Conservation (phyloP, 2,888 invertebrate genomes). For the Nymphalis polychloros region DNA sequence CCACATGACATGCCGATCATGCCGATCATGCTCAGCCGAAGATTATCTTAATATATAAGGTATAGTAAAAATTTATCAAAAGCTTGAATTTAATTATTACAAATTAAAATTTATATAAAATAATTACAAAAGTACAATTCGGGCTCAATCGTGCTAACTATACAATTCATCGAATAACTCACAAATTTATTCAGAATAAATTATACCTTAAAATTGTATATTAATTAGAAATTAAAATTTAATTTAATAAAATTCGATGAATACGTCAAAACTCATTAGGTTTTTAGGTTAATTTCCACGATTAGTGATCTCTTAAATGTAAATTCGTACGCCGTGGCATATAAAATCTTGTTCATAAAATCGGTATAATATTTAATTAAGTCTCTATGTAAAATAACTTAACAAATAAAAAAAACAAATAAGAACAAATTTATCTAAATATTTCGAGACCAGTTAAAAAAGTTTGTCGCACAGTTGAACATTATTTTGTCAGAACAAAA, state of each 20-base stretch:
- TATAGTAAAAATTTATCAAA: no score
- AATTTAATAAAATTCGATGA: background rate
- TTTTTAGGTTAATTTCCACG: slow-evolving; percentile 3
- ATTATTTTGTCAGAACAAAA: no score
- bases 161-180: background rate
- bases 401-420: no score
- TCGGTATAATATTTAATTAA: background rate
- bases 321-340: background rate
- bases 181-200: slow-evolving; percentile 3
- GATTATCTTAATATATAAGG: background rate
- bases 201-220: slow-evolving; percentile 4
- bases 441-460: no score
- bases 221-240: background rate
- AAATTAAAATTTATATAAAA: background rate
- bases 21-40: no score
- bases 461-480: no score
- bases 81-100: no score
- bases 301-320: slow-evolving; percentile 10
- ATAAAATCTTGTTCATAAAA: background rate
- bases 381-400: no score
- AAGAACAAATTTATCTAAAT: no score
- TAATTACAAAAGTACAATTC: background rate
- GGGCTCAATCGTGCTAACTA: background rate
- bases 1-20: no score
- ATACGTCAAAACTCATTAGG: background rate